Percentiles rank a stretch among this genome's conserved stretches.
These are phyloP conservation scores for Bombylius discolor DNA, from an alignment of 2,888 invertebrate genomes.

Conservation along the genomic window DNA sequence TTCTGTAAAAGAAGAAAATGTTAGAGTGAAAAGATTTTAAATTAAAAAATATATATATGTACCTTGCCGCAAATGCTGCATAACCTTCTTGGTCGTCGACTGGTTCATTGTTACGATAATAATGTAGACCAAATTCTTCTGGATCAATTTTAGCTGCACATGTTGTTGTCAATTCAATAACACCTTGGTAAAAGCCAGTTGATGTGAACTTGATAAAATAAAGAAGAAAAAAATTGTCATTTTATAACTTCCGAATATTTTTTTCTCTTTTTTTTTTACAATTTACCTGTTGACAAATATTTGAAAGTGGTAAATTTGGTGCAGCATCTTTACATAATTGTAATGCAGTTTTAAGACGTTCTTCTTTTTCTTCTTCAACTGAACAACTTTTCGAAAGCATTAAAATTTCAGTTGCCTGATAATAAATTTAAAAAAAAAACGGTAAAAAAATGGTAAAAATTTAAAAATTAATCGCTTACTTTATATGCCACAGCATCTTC, in stretches of 20 bases:
- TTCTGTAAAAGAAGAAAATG: slow-evolving; percentile 40
- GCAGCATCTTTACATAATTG: slow-evolving; percentile 80
- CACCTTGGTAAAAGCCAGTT: slow-evolving; percentile 72
- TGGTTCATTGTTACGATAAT: slow-evolving; percentile 72
- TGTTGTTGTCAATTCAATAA: slow-evolving; percentile 74
- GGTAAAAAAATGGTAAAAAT: slow-evolving; percentile 3
- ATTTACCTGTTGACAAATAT: slow-evolving; percentile 63
- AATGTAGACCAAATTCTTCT: slow-evolving; percentile 74
- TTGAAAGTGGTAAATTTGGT: slow-evolving; percentile 68
- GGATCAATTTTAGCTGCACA: slow-evolving; percentile 83
- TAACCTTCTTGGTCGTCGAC: slow-evolving; percentile 73
- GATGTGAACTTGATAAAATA: slow-evolving; percentile 43
- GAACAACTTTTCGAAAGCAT: slow-evolving; percentile 64
- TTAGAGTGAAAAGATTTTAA: neutral
- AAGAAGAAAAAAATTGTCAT: neutral
- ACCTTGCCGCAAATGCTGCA: slow-evolving; percentile 52
- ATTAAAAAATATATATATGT: neutral
- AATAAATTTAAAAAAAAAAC: slow-evolving; percentile 14
- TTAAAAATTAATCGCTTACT: slow-evolving; percentile 37
- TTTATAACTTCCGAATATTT: too few relatives aligned
- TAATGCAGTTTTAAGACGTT: slow-evolving; percentile 63
- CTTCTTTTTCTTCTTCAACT: slow-evolving; percentile 62
- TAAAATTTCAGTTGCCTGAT: slow-evolving; percentile 75
- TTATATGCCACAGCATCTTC: slow-evolving; percentile 96
- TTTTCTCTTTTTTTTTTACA: too few relatives aligned